Conservation (phyloP, 2,113 vertebrate species). For the Falco punctatus region DNA sequence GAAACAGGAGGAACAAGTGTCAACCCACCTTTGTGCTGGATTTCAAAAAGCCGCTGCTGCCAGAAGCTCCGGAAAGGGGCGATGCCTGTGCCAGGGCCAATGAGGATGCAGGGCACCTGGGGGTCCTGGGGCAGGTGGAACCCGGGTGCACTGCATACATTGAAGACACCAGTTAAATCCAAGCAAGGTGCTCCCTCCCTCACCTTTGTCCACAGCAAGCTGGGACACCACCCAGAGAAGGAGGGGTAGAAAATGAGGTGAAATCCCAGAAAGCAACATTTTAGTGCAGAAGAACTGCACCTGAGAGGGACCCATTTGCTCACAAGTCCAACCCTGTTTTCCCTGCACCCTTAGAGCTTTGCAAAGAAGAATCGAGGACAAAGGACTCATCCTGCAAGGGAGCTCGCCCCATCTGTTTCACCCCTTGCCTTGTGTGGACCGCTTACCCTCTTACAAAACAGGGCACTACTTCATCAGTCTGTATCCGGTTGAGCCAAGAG, state of each 20-base stretch:
- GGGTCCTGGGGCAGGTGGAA: conserved; percentile 94
- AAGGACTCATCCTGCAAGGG: background rate
- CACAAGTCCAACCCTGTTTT: background rate
- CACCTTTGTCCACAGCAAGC: background rate
- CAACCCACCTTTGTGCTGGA: conserved; percentile 87
- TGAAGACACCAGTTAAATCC: background rate
- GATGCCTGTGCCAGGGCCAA: conserved; percentile 95
- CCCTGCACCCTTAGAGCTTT: background rate
- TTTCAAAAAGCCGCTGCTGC: conserved; percentile 92
- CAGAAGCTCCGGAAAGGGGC: conserved; percentile 99
- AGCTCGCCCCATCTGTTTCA: background rate
- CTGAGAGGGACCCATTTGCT: background rate
- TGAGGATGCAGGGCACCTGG: conserved; percentile 91
- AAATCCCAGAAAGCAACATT: background rate
- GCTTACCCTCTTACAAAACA: conserved; percentile 96
- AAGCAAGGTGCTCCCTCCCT: background rate
- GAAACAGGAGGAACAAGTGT: rapidly evolving
- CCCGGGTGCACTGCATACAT: conserved; percentile 81
- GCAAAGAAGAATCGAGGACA: background rate
- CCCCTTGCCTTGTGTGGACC: background rate
- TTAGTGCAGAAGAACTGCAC: background rate
- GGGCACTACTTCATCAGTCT: conserved; percentile 88
- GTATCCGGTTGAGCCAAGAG: conserved; percentile 95
- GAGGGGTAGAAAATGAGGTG: background rate
- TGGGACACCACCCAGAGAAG: background rate